These are phyloP conservation scores for Lepidotrigona ventralis DNA, from an alignment of 1,140 invertebrate genomes.

Conservation along the genomic window DNA sequence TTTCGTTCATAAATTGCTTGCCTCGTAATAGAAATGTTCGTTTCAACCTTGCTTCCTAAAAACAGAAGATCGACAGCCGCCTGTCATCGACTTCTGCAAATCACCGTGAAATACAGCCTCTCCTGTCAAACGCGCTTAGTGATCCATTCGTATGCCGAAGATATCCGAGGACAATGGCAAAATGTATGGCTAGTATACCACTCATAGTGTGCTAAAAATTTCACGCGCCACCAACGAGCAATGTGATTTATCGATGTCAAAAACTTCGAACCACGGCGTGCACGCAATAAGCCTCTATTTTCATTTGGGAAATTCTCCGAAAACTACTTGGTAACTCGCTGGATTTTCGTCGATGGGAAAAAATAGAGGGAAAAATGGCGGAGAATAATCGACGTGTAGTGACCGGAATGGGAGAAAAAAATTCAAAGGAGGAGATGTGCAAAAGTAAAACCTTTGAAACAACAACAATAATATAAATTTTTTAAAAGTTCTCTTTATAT, in stretches of 20 bases:
- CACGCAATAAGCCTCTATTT: background rate
- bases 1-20: too few species aligned
- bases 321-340: background rate
- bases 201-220: background rate
- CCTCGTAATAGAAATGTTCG: background rate
- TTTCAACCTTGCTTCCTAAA: background rate
- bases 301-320: background rate
- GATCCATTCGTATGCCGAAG: background rate
- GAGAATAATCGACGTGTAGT: background rate
- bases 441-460: background rate
- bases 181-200: background rate
- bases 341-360: background rate
- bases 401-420: background rate
- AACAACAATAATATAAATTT: too few species aligned
- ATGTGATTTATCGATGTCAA: conserved; percentile 4
- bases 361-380: background rate
- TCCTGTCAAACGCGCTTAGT: background rate
- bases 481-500: too few species aligned
- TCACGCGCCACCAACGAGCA: background rate
- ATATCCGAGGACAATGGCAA: background rate
- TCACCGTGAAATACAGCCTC: background rate
- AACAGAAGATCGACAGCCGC: background rate
- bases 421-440: too few species aligned
- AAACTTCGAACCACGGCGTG: background rate
- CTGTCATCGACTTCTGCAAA: background rate